These are phyloP conservation scores for Acanthurus leucopareius DNA, from an alignment of 2,797 vertebrate genomes.

Conservation along the genomic window DNA sequence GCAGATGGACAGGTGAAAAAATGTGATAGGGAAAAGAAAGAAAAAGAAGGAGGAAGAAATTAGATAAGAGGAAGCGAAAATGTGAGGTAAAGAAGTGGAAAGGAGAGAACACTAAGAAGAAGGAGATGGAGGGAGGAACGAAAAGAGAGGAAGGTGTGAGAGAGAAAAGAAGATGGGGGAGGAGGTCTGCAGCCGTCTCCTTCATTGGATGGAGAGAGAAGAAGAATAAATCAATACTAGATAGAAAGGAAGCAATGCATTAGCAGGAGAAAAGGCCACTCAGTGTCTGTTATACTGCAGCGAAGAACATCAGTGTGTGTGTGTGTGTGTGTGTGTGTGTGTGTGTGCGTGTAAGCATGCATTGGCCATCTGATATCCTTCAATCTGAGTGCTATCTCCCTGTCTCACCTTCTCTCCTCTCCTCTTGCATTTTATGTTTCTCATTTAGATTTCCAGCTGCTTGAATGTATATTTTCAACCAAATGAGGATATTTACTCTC, in stretches of 20 bases:
- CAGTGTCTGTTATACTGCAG: conserved; percentile 59
- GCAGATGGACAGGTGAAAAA: conserved; percentile 35
- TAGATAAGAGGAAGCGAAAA: conserved; percentile 40
- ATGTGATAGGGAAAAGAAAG: conserved; percentile 34
- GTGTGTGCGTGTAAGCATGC: conserved; percentile 22
- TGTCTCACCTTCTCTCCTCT: conserved; percentile 30
- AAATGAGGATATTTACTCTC: conserved; percentile 18
- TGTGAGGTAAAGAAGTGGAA: conserved; percentile 22
- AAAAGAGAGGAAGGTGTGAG: conserved; percentile 29
- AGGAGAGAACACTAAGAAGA: not conserved
- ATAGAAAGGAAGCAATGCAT: conserved; percentile 80
- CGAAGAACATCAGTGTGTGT: conserved; percentile 33
- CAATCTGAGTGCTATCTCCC: conserved; percentile 60
- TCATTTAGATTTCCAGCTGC: conserved; percentile 18
- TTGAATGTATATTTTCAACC: conserved; percentile 17
- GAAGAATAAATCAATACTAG: conserved; percentile 77
- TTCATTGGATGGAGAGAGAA: conserved; percentile 41
- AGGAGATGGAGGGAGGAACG: not conserved
- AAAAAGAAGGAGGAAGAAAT: not conserved
- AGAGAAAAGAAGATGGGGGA: conserved; percentile 4
- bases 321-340: conserved; percentile 30
- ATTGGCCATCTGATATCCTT: conserved; percentile 71
- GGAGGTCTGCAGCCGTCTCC: conserved; percentile 38
- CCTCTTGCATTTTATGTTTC: not conserved
- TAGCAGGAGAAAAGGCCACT: conserved; percentile 78